Base-by-base conservation (phyloP, 2,113 vertebrate genomes). In the Morphnarchus princeps region DNA sequence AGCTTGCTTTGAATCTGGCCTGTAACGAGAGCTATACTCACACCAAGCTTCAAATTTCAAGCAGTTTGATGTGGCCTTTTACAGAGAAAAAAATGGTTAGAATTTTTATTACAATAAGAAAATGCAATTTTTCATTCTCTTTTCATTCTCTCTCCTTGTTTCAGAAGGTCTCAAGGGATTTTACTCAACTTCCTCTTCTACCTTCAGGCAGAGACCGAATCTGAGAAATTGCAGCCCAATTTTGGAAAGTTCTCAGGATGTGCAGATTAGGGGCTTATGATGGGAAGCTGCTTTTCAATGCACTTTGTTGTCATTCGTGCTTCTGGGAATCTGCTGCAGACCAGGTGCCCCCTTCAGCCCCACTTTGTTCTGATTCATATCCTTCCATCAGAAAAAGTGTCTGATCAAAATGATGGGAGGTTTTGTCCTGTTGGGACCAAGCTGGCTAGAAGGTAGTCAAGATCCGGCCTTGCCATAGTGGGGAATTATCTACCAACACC, bases 161-260 rank as follows among this genome's bases (percentile, higher is more conserved):
- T 95, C 67, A 83, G 84, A 69, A 88, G 14, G 89, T 93, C 91
- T 93, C 74, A 90, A 89, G 91, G 89, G 78, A 90, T 93, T 97
- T 95, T 96, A 90, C 91, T 97, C 84, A 96, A 97, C 82, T 95
- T 96, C 84, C 66, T 95, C 78, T 88, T 86, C 63, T 94, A 93
- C 91, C 95, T 97, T 96, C 89, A 91, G 94, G 91, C 94, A 96
- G 74, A 77, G 87, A 95, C 73, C 63, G 77, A 93, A 94, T 95
- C 78, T 91, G 93, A 91, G 91, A 96, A 95, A 83, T 78, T 96
- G 59, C 94, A 95, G 55, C 31, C 66, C 43, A 40, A 13, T 86
- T 88, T 91, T 94, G 87, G 78, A 95, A 95, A 87, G 38, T 77
- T 90, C 38, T 93, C 78, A 86, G 87, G 58, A 66, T 62, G 45